Evolutionary conservation across 2,888 invertebrate species (phyloP), one percentile per base, ranked within the genome.

Genomic region (Oscheius sp.): DNA sequence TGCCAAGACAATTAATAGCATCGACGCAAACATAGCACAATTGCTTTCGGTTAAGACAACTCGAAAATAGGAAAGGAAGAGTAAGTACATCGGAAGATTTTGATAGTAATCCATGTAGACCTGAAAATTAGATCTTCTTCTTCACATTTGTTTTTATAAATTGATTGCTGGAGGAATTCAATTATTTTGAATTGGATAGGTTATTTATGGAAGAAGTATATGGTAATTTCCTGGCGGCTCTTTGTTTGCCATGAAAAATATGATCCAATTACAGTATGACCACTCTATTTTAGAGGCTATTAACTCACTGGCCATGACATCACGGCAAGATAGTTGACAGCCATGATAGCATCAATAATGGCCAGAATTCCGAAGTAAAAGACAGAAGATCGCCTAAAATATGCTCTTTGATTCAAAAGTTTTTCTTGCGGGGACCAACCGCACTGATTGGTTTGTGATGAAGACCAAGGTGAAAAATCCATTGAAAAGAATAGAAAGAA

Each of bases 281-380:
- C n/a, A n/a, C n/a, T n/a, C n/a, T n/a, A n/a, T n/a, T n/a, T n/a
- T n/a, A n/a, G n/a, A n/a, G n/a, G n/a, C n/a, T n/a, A n/a, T n/a
- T n/a, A 42, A 33, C 77, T 72, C 50, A 85, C 85, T 48, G 84
- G 84, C 39, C 85, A 76, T 34, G 78, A 76, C 83, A 85, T 85
- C 25, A 84, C 76, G n/a, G 80, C 78, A 45, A 86, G 72, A 67
- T 85, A 85, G 66, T 85, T 85, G 57, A 84, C 61, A n/a, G 82
- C 85, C 79, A 85, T 77, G 55, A 85, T 75, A 27, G 81, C 81
- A 74, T 85, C 85, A 67, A 85, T 76, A 66, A 82, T 75, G 25
- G 85, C 85, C 48, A 85, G 76, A 58, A 86, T 76, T 39, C 85
- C 84, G 69, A 85, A 85, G 67, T 85, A 85, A 71, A 79, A 84